Evolutionary conservation across 37 sponge, comb jelly and placozoan genomes (phyloP), one percentile per base, ranked within the genome.

Genomic region (Cladorhizidae sp.): DNA sequence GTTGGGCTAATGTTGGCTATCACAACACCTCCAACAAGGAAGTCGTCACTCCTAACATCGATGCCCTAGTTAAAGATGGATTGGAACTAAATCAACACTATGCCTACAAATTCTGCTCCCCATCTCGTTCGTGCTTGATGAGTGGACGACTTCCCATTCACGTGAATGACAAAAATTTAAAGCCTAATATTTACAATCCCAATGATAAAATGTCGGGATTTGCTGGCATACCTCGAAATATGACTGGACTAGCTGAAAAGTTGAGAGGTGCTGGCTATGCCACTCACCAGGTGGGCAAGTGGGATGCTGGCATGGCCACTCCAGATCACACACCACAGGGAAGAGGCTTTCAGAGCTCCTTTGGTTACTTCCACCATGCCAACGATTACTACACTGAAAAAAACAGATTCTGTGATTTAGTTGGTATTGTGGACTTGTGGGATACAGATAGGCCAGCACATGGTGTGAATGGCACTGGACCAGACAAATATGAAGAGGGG

Each of bases 361-460:
- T 85, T 67, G 85, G 85, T 35, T 85, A 85, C 78, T 85, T 69
- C 67, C 78, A 85, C 41, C 85, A 85, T 69, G 78, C 62, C 39
- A 85, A 85, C 67, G 85, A 85, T 25, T 85, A 77, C 72, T 85
- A 71, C 56, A 80, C 81, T 37, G 81, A 80, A 38, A 75, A 29
- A n/a, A 45, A 9, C 0, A 64, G 76, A 2, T 21, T 25, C 1
- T 75, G 76, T 62, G 11, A 40, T 14, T 1, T 64, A 3, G 56
- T 49, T 0, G 36, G 1, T 8, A 77, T 77, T 14, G 67, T 52
- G 20, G 85, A 85, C 39, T 65, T 85, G 45, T 85, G 85, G 85
- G 68, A 65, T 25, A 77, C 77, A 40, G 85, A 85, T 54, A 20
- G 35, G 11, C 85, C 85, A 42, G 85, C 85, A 51, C 21, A 45